phyloP scores from a whole-genome alignment of 1,140 invertebrate species.

The Zaprionus ornatus region DNA sequence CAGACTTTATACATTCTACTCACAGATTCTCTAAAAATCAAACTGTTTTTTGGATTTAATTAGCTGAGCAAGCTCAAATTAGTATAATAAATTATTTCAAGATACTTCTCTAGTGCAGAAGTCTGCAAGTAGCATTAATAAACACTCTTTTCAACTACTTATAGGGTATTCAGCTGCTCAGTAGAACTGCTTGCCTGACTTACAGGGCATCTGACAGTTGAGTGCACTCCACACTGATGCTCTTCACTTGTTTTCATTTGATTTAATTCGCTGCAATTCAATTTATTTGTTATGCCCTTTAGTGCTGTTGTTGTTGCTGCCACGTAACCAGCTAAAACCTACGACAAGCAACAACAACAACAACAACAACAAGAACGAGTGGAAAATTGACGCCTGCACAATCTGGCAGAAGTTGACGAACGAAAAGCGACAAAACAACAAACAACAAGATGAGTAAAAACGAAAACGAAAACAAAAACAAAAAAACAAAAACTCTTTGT shows the following conservation, averaged over 20 bases:
- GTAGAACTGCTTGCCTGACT: neutral
- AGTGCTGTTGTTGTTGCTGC: neutral
- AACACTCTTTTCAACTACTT: neutral
- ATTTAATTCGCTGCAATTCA: constrained; percentile 72
- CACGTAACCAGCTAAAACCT: constrained; percentile 22
- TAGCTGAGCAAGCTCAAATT: too few species aligned
- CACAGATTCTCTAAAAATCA: too few species aligned
- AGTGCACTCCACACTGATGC: neutral
- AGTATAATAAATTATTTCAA: too few species aligned
- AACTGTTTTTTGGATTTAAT: too few species aligned
- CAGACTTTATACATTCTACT: too few species aligned
- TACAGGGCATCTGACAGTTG: constrained; percentile 22
- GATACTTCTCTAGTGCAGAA: too few species aligned
- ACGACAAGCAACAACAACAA: neutral
- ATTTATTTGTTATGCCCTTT: constrained; percentile 49
- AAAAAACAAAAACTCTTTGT: constrained; percentile 7
- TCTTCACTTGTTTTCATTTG: constrained; percentile 56
- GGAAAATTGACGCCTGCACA: constrained; percentile 23
- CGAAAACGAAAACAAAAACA: neutral
- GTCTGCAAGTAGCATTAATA: too few species aligned
- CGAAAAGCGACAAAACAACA: constrained; percentile 12
- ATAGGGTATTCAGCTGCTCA: neutral
- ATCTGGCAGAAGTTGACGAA: constrained; percentile 26
- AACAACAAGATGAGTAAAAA: constrained; percentile 11
- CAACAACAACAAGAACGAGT: neutral